Evolutionary conservation across 2,113 vertebrate species (phyloP).

Genomic region (Channa maculata): DNA sequence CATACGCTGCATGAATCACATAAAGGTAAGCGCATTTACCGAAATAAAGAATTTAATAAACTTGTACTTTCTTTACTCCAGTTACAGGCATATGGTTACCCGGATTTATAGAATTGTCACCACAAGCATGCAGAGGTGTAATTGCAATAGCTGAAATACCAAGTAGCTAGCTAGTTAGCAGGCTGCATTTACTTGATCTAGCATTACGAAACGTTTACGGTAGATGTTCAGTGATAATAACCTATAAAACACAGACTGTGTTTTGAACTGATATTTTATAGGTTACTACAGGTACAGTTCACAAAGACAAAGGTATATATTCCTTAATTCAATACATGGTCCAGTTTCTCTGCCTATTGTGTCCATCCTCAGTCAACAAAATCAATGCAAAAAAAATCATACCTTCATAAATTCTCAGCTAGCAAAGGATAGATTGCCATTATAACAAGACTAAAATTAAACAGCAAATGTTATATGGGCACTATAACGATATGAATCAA

Average conservation of each 20-base stretch:
- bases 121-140: no score
- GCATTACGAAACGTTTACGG: no score
- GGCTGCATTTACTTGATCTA: neutral
- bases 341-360: neutral
- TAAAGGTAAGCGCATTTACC: constrained; percentile 11
- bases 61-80: no score
- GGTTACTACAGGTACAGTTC: neutral
- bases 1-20: constrained; percentile 2
- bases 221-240: no score
- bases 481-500: no score
- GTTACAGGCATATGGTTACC: accelerated
- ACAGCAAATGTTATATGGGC: no score
- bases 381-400: no score
- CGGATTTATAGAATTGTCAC: neutral
- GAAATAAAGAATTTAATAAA: accelerated
- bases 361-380: neutral
- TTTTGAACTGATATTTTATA: no score
- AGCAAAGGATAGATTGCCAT: neutral
- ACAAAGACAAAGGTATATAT: neutral
- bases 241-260: no score
- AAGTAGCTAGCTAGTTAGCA: constrained; percentile 8
- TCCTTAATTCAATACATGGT: neutral
- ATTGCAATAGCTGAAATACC: neutral
- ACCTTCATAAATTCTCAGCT: neutral
- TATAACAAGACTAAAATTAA: no score